Evolutionary conservation across 1,140 invertebrate species (phyloP), one percentile per base, ranked within the genome.

Genomic region (Tetramorium parvispinum): DNA sequence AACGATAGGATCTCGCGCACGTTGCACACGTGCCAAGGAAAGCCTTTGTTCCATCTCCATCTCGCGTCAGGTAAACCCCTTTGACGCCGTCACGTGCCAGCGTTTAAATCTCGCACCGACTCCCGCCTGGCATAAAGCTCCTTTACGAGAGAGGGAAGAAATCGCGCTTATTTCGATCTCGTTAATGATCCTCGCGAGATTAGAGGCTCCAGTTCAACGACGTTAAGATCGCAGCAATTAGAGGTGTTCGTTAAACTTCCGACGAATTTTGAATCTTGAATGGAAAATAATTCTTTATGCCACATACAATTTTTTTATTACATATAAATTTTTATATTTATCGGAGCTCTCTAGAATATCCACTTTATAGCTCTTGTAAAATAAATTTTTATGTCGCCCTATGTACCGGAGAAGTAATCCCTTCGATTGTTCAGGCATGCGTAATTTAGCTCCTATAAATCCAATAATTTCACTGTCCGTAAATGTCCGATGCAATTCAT

Each of bases 1-100:
- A 83, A 75, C 79, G 79, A 83, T 83, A 75, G 68, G 79, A 83
- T 83, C 68, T 83, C 68, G 79, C 40, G 53, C 68, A 75, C 79
- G 79, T 83, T 83, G 79, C 79, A 83, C 68, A 75, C 68, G 79
- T 75, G 79, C 68, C 68, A 53, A 40, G 53, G 57, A 70, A 59
- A 59, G 40, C 53, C 68, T 83, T 83, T 83, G 79, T 75, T 83
- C 79, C 79, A 59, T 82, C 79, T 73, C 51, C 66, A 73, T 83
- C 68, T 73, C 68, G 24, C 79, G 79, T 53, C 66, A 59, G 18
- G 79, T 82, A 82, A 82, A 43, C 66, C 65, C 40, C 40, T 83
- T 83, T 73, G 68, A 83, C 53, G 53, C 68, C 53, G 51, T 83
- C 79, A 75, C 68, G 68, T 83, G 68, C 79, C 53, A 59, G n/a